Evolutionary conservation across 2,113 vertebrate genomes (phyloP).

Genomic region (Australoheros scitulus): DNA sequence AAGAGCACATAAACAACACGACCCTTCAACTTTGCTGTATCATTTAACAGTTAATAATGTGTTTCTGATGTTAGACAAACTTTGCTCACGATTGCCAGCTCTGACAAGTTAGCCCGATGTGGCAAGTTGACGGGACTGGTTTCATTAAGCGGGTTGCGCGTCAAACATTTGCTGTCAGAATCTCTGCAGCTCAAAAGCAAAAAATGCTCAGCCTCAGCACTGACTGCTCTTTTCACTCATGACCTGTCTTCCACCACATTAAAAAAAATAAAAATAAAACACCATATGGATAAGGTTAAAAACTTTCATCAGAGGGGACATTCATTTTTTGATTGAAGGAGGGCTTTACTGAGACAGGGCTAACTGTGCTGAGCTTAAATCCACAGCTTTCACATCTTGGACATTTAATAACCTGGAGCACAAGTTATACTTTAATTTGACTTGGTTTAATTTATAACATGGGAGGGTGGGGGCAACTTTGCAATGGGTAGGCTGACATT

Average conservation of each 20-base stretch:
- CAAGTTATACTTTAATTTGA: not conserved
- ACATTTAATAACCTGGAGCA: not conserved
- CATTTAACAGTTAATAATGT: not conserved
- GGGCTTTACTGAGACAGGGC: not conserved
- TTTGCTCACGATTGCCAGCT: not conserved
- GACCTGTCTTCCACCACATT: not conserved
- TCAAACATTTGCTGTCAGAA: not conserved
- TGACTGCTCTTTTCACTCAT: not conserved
- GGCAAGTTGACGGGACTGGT: not conserved
- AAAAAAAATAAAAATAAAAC: not conserved
- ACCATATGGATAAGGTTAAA: not conserved
- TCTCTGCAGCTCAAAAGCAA: no score
- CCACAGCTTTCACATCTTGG: not conserved
- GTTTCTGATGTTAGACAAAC: not conserved
- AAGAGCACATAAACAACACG: not conserved
- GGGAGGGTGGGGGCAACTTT: not conserved
- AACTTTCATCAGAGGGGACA: not conserved
- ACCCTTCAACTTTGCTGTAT: not conserved
- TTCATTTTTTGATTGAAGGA: not conserved
- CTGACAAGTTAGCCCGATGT: not conserved
- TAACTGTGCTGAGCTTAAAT: slow-evolving; percentile 2
- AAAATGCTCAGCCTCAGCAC: not conserved
- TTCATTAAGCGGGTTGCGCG: not conserved
- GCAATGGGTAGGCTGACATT: not conserved
- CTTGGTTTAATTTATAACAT: not conserved